Base-by-base conservation (phyloP, 2,888 invertebrate species). In the Amphipyra berbera region DNA sequence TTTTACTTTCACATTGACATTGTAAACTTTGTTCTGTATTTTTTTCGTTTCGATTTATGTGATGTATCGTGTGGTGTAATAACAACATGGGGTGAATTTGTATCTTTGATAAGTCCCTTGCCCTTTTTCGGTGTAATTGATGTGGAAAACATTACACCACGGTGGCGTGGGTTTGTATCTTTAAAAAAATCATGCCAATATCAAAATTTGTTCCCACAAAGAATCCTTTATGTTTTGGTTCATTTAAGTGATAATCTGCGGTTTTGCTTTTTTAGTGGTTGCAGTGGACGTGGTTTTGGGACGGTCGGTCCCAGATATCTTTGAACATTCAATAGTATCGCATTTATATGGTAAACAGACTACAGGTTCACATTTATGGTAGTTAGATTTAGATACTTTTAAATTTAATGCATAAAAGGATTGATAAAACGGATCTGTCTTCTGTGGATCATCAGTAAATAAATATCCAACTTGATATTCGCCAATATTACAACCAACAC, bases 321-420 rank as follows among this genome's bases (percentile, higher is more conserved):
- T 57, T 9, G 66, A 44, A 42, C 80, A 80, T 1, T 74, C 40
- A 0, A 1, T 14, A 44, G 78, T 75, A 27, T 77, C 55, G 56
- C 78, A 82, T 48, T 70, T 37, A 33, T 71, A 65, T n/a, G 79
- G 68, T n/a, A n/a, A n/a, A n/a, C 79, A 81, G 54, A 62, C 65
- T 14, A 53, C 46, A 14, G 60, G 68, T 35, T 73, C 73, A 50
- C 69, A 66, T 47, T 73, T 48, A 14, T 64, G 21, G 21, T 21
- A 21, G n/a, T n/a, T 66, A 8, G 52, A 6, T 15, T 56, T 53
- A 12, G 66, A 49, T 0, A 66, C 44, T 37, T 53, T 54, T 6
- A 77, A 50, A 60, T 79, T 68, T 33, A 73, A 56, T 6, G 73
- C 76, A 30, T 61, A 67, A 41, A 58, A 68, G 9, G 69, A 67